Evolutionary conservation across 2,113 vertebrate genomes (phyloP), one percentile per base, ranked within the genome.

Genomic region (Amphilophus citrinellus): DNA sequence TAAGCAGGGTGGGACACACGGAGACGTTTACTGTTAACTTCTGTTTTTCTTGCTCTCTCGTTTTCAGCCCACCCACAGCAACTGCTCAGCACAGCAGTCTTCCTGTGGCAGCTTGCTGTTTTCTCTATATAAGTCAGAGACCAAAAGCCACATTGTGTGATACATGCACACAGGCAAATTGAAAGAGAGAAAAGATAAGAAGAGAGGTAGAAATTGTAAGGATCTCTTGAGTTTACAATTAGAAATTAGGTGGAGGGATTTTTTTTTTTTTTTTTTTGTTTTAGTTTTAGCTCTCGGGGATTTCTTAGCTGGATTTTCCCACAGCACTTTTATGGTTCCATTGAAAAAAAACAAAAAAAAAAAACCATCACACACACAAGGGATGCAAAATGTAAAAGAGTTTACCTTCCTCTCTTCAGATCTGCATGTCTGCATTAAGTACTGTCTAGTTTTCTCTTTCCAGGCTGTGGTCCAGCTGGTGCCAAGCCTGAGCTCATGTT

Each of bases 51-150:
- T 83, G 53, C 82, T 90, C 75, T 87, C 80, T 88, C 71, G 63
- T 79, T 92, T 90, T 85, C 85, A 82, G 89, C 93, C 93, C 92
- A 95, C 94, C 94, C 94, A 95, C 94, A 92, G 86, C 77, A 94
- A 91, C 89, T 80, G 84, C 92, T 93, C 80, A 37, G 77, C 81
- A 84, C 88, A 76, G 80, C 86, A 17, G 91, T 89, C 92, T 94
- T 95, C 91, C 94, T 95, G 91, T 92, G 89, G 83, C 80, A 35
- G 82, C 87, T 76, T 39, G 83, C 57, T 60, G 88, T 42, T 85
- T 77, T 94, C 88, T 92, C 91, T 76, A 78, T 92, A 68, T 90
- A 88, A 92, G 88, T 94, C 92, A 95, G 85, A 91, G 10, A 63
- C 27, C 37, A 56, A 86, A 93, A 93, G 85, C 91, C 87, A 84